phyloP scores from a whole-genome alignment of 2,113 vertebrate genomes.

The Channa argus region DNA sequence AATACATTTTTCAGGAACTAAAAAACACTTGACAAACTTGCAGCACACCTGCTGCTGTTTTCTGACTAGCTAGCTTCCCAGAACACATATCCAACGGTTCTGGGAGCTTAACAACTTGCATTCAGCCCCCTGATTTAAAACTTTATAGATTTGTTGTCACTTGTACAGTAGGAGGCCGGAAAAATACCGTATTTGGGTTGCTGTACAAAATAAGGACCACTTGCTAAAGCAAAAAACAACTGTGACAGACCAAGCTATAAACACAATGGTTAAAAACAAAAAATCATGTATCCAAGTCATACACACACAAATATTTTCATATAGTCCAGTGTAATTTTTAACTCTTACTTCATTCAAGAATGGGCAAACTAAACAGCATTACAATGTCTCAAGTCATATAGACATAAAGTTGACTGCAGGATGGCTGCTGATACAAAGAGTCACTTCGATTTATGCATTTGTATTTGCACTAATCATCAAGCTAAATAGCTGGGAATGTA shows the following conservation, averaged over 20 bases:
- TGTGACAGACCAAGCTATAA: slow-evolving; percentile 63
- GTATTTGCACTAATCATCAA: background rate
- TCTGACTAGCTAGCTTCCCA: slow-evolving; percentile 1
- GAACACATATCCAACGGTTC: background rate
- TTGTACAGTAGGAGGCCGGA: slow-evolving; percentile 13
- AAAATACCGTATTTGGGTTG: slow-evolving; percentile 43
- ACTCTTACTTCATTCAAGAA: slow-evolving; percentile 66
- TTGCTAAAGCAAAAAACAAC: slow-evolving; percentile 34
- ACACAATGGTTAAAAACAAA: slow-evolving; percentile 57
- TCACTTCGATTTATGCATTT: background rate
- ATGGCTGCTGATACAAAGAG: background rate
- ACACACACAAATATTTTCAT: slow-evolving; percentile 64
- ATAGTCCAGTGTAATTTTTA: slow-evolving; percentile 72
- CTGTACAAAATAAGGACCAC: slow-evolving; percentile 41
- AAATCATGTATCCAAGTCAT: slow-evolving; percentile 44
- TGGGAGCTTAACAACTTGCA: background rate
- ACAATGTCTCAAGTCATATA: background rate
- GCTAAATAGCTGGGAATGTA: background rate
- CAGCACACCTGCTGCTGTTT: slow-evolving; percentile 26
- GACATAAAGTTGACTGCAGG: background rate
- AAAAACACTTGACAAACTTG: background rate
- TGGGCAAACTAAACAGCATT: slow-evolving; percentile 6
- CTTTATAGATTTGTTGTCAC: background rate
- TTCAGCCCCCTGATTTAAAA: slow-evolving; percentile 6
- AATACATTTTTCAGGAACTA: background rate